Evolutionary conservation across 2,113 vertebrate species (phyloP).

Genomic region (Callipepla californica): DNA sequence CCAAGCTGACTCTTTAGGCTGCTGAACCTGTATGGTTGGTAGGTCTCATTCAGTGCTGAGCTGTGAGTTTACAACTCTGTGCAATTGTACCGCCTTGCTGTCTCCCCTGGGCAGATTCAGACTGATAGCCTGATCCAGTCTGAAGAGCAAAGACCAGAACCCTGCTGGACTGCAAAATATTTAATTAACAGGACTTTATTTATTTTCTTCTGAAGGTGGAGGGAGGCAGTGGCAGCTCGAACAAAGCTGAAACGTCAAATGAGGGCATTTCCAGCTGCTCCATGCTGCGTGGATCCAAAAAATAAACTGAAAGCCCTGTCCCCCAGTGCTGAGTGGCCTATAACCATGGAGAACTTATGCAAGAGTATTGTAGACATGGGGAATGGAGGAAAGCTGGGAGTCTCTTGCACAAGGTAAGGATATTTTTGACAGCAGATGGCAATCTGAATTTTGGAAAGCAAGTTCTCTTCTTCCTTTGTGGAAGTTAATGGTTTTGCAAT

Average conservation of each 20-base stretch:
- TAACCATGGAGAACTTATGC: constrained; percentile 78
- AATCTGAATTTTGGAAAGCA: background rate
- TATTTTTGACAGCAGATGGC: background rate
- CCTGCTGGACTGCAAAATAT: background rate
- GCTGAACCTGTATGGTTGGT: background rate
- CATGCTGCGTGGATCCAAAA: constrained; percentile 83
- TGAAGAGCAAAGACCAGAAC: background rate
- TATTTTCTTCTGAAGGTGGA: constrained; percentile 83
- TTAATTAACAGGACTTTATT: background rate
- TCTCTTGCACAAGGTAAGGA: constrained; percentile 89
- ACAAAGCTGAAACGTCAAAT: constrained; percentile 92
- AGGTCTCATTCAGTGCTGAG: fast-evolving
- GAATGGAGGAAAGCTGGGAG: constrained; percentile 84
- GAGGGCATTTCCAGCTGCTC: constrained; percentile 95
- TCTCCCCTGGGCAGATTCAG: background rate
- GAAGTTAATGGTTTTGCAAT: background rate
- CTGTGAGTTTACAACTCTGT: background rate
- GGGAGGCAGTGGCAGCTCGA: constrained; percentile 88
- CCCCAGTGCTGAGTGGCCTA: constrained; percentile 87
- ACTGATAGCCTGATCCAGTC: background rate
- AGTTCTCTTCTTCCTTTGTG: background rate
- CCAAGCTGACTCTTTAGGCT: too few relatives aligned
- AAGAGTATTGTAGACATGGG: constrained; percentile 88
- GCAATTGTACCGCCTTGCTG: fast-evolving
- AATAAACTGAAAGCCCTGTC: constrained; percentile 84